Evolutionary conservation across 2,113 vertebrate species (phyloP), one percentile per base, ranked within the genome.

Genomic region (Aplodontia rufa): DNA sequence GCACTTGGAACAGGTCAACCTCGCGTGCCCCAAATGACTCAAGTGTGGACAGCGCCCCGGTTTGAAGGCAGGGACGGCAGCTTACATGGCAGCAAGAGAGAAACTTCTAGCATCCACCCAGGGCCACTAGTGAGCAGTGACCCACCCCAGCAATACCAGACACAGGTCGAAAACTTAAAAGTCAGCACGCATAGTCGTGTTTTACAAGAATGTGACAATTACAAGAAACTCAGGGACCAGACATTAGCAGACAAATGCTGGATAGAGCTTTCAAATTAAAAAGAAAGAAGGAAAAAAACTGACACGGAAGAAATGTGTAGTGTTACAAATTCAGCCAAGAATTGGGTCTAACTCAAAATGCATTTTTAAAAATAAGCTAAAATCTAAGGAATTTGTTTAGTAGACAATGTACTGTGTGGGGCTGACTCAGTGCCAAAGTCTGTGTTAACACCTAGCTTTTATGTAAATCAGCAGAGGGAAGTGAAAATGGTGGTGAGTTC

Each of bases 221-320:
- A 97, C 96, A 96, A 72, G 84, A 95, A 93, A 97, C 81, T 95
- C 45, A 6, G 92, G 92, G 97, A 97, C 87, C 66, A 89, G 94
- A 98, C 96, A 84, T 87, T 83, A 97, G 97, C 96, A 93, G 96
- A 98, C 96, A 96, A 86, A 97, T 95, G 91, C 94, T 81, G 93
- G 74, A 94, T 96, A 94, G 86, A 90, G 40, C 69, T 93, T 94
- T 90, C 71, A 93, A 95, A 97, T 80, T 47, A 71, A 87, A 91
- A 93, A 32, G 28, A 72, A 35, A 66, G 45, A 22, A 84, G 35
- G 19, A 64, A 64, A 10, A 69, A n/a, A 42, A 35, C 60, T 93
- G 62, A 92, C 66, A 11, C 64, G 66, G 82, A 5, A 19, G 47
- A 60, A 75, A 83, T 64, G 32, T 24, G 32, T 24, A 45, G 40